Evolutionary conservation across 2,888 invertebrate species (phyloP), one percentile per base, ranked within the genome.

Genomic region (Himalopsyche kuldschensis): DNA sequence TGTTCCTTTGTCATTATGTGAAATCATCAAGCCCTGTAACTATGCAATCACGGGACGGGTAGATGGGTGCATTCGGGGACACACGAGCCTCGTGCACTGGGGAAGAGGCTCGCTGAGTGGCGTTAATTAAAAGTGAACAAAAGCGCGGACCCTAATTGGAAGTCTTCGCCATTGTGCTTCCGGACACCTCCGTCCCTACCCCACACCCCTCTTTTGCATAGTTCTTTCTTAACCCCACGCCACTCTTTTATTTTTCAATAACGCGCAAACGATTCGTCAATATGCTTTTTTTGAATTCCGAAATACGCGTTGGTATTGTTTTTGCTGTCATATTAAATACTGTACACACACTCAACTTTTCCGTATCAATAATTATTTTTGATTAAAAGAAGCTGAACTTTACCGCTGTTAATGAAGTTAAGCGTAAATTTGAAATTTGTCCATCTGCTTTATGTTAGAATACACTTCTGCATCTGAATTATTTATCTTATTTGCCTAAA

Each of bases 11-110:
- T 41, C 41, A 15, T 41, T 55, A 55, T 24, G 20, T 55, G 55
- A 55, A 55, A 55, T 24, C 55, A 55, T 55, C 41, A 41, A 41
- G 4, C 15, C 41, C 41, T 41, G 41, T 41, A 41, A 41, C 41
- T 41, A 41, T 41, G 41, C 41, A 41, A 41, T 41, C 41, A 41
- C 41, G 41, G 41, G 41, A 69, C 27, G 69, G 69, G 27, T 27
- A 69, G 69, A 24, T 69, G 69, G 69, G 69, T 69, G 69, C 69
- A 69, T 69, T 69, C 27, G 75, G 76, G 82, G 82, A 82, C 82
- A 55, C 75, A 27, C 69, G 27, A 69, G 75, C 79, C 75, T 75
- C 79, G 82, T 79, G 79, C 75, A 82, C 75, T 48, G 69, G 69
- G 69, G 69, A 69, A 69, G 27, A 69, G 69, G 69, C 69, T 69